Conservation (phyloP, 2,113 vertebrate species). For the Spea multiplicata region DNA sequence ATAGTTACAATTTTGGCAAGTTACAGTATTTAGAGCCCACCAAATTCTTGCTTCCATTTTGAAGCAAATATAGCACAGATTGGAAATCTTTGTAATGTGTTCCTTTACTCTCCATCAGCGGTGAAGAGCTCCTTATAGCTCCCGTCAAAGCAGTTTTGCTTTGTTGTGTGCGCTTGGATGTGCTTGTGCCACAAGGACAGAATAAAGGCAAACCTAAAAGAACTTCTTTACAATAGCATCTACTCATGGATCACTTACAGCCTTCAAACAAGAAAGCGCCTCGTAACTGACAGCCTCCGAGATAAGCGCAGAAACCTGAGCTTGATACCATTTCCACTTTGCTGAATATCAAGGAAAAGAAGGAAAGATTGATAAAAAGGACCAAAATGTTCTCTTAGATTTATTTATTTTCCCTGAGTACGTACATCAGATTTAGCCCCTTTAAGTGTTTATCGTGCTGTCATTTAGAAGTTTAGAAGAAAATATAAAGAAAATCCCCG, state of each 20-base stretch:
- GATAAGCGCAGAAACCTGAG: constrained; percentile 56
- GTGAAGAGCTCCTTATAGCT: constrained; percentile 46
- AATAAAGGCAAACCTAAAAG: constrained; percentile 54
- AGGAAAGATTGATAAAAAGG: constrained; percentile 45
- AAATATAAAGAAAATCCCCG: no score
- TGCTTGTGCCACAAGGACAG: constrained; percentile 39
- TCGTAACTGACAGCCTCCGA: constrained; percentile 52
- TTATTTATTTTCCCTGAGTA: neutral
- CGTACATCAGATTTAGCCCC: no score
- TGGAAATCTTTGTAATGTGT: neutral
- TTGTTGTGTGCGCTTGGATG: constrained; percentile 50
- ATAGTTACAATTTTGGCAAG: no score
- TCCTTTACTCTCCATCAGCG: constrained; percentile 42
- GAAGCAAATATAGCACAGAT: neutral
- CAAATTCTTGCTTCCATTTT: no score
- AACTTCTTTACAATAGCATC: constrained; percentile 48
- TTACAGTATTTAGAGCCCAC: no score
- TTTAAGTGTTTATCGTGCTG: no score
- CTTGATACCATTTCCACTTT: constrained; percentile 53
- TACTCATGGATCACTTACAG: constrained; percentile 53
- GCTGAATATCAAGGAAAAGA: constrained; percentile 49
- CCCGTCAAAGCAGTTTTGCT: constrained; percentile 46
- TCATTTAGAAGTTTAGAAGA: no score
- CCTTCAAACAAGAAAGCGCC: constrained; percentile 56
- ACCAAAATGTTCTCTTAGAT: neutral